Evolutionary conservation across 2,113 vertebrate species (phyloP).

Genomic region (Myotis lucifugus): DNA sequence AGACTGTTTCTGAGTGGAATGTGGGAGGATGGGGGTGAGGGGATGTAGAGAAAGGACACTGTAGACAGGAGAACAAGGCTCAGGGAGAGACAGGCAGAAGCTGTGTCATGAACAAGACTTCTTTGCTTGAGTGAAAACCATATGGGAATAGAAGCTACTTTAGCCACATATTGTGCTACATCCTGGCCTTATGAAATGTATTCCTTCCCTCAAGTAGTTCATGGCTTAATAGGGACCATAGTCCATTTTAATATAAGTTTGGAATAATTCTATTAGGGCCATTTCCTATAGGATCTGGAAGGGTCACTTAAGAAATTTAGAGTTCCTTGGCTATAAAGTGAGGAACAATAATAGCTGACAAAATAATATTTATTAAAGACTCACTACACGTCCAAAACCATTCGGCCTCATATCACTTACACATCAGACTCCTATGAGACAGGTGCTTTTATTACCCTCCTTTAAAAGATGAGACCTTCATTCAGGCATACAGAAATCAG

Average conservation of each 20-base stretch:
- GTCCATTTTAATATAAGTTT: background rate
- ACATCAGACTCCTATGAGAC: background rate
- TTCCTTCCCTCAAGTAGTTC: background rate
- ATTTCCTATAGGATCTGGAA: background rate
- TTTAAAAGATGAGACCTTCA: background rate
- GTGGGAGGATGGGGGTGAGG: background rate
- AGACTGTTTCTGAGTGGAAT: background rate
- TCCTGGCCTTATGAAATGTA: background rate
- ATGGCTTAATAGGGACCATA: background rate
- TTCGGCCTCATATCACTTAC: background rate
- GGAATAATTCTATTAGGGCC: background rate
- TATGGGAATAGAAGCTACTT: background rate
- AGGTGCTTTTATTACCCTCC: background rate
- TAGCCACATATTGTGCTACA: background rate
- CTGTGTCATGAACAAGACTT: background rate
- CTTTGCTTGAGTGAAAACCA: background rate
- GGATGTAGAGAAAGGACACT: background rate
- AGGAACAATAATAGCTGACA: background rate
- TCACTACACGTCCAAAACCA: background rate
- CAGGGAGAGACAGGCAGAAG: background rate
- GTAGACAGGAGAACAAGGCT: background rate
- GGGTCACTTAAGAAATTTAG: background rate
- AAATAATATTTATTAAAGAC: background rate
- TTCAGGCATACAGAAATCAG: background rate
- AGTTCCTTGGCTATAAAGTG: background rate